Evolutionary conservation across 2,888 invertebrate genomes (phyloP).

Genomic region (Abscondita cerata): DNA sequence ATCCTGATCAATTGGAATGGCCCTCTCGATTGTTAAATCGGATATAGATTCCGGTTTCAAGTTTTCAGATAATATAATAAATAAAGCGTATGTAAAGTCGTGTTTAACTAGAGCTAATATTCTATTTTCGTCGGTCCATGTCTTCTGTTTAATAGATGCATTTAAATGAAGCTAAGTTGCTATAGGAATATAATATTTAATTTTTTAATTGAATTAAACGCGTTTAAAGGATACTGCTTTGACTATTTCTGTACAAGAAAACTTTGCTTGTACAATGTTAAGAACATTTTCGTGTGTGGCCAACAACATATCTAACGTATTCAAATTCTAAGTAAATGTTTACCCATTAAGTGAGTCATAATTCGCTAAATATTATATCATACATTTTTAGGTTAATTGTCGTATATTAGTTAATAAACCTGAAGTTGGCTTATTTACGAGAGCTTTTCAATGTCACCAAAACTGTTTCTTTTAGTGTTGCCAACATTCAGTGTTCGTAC

Average conservation of each 20-base stretch:
- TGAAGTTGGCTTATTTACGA: neutral
- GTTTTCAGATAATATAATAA: constrained; percentile 65
- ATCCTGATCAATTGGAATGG: constrained; percentile 79
- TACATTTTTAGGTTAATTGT: constrained; percentile 3
- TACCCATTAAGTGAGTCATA: constrained; percentile 23
- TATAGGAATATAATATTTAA: constrained; percentile 29
- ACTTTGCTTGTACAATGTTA: constrained; percentile 65
- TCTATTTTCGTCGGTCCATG: constrained; percentile 61
- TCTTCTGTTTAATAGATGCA: constrained; percentile 57
- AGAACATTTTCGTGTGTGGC: constrained; percentile 51
- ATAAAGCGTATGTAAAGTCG: constrained; percentile 63
- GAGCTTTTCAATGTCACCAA: neutral
- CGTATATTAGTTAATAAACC: neutral
- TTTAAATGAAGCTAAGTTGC: constrained; percentile 54
- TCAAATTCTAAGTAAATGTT: constrained; percentile 26
- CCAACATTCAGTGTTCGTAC: too few species aligned
- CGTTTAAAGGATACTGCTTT: constrained; percentile 63
- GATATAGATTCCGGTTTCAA: constrained; percentile 74
- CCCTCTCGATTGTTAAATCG: constrained; percentile 81
- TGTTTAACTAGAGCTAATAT: constrained; percentile 67
- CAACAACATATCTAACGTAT: constrained; percentile 31
- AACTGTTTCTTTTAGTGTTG: too few species aligned
- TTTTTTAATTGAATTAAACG: neutral
- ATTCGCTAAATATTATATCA: constrained; percentile 1
- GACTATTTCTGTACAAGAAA: constrained; percentile 64